Conservation (phyloP, 2,888 invertebrate species). For the Oscheius sp. region DNA sequence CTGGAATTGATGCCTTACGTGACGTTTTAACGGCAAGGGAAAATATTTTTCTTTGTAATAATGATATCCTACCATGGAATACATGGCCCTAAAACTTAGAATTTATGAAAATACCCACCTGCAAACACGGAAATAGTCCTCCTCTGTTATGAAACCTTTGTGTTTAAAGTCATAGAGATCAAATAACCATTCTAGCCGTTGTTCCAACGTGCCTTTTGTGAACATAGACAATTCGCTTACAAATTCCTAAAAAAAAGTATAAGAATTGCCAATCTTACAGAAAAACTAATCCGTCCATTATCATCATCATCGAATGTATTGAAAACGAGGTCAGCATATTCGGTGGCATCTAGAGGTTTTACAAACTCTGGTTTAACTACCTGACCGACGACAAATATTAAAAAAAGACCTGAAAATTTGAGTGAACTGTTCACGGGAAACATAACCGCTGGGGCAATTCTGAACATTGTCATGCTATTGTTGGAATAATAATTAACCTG, state of each 20-base stretch:
- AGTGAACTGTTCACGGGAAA: conserved; percentile 32
- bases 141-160: conserved; percentile 37
- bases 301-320: conserved; percentile 40
- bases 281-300: conserved; percentile 41
- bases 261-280: conserved; percentile 15
- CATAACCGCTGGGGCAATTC: conserved; percentile 42
- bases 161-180: conserved; percentile 35
- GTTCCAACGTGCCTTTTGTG: conserved; percentile 37
- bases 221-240: conserved; percentile 36
- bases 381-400: conserved; percentile 31
- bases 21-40: conserved; percentile 27
- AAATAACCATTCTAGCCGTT: conserved; percentile 40
- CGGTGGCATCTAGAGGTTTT: conserved; percentile 29
- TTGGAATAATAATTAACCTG: conserved; percentile 27
- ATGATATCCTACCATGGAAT: conserved; percentile 34
- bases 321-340: conserved; percentile 39
- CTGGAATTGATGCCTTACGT: conserved; percentile 35
- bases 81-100: conserved; percentile 35
- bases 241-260: conserved; percentile 41
- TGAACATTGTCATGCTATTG: not conserved
- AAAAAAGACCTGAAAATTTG: conserved; percentile 36
- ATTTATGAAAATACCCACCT: conserved; percentile 5
- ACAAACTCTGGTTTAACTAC: conserved; percentile 20
- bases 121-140: conserved; percentile 35
- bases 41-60: conserved; percentile 35